Base-by-base conservation (phyloP, 2,113 vertebrate genomes). In the Nesoenas mayeri region DNA sequence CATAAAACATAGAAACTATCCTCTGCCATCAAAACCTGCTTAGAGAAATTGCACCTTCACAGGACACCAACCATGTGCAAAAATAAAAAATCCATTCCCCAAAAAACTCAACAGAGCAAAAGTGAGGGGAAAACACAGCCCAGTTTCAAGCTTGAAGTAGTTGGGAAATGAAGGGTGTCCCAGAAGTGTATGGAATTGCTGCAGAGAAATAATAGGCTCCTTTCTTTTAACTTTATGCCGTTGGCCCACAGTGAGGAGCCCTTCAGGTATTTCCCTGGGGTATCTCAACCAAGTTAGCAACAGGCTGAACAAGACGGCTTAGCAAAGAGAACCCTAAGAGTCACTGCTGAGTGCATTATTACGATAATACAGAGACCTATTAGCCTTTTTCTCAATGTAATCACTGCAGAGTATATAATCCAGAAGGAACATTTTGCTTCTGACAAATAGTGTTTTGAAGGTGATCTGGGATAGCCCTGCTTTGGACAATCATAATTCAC, bases 171-270 rank as follows among this genome's bases (percentile, higher is more conserved):
- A 53, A 64, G 12, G 16, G 5, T 44, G 16, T 28, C 25, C 31
- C 28, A 31, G 5, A 57, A 54, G 8, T 1, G 1, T 4, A 5
- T 31, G 20, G 17, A 80, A 58, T 15, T 50, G 11, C 26, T 78
- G 13, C 17, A 77, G n/a, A 62, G 38, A 26, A 65, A 42, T 0
- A 28, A 1, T 1, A 15, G 7, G 3, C 1, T 36, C 20, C 22
- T 70, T 13, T 89, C 12, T 51, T 60, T 31, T 32, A 32, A 2
- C 48, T 50, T 38, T 18, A 2, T 29, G 9, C 5, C 69, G 5
- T 34, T 65, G 53, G 3, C 2, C 6, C 48, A 44, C 9, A 17
- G 42, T 4, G 18, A 8, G 36, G 31, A 91, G 7, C 8, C 54
- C 42, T 19, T 32, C 21, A 38, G 26, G 31, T 24, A 12, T 70